Base-by-base conservation (phyloP, 2,888 invertebrate genomes). In the Notodonta dromedarius region DNA sequence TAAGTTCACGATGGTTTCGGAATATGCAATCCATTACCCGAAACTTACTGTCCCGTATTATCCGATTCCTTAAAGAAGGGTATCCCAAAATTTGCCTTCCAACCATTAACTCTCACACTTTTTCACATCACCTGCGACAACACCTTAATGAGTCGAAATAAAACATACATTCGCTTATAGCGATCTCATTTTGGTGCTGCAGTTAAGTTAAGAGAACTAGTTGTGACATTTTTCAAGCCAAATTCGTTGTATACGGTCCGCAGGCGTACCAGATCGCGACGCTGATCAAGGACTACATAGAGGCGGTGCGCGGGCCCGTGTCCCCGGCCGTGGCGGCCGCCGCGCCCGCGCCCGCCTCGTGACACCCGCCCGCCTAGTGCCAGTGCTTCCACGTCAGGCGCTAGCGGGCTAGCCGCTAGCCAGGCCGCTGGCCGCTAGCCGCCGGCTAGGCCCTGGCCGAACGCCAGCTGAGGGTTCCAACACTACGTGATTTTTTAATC, bases 231-330 rank as follows among this genome's bases (percentile, higher is more conserved):
- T 24, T 24, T 24, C 24, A 24, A 24, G 1, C 1, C 24, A 24
- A 24, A 24, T 24, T 24, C 13, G 39, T 53, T 35, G 13, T 58
- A 9, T 32, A 40, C 35, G 64, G 62, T 51, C 8, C 75, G 6
- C 91, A 98, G 97, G 98, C 98, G 65, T 97, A 97, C 92, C 98
- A 98, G 93, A 98, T 98, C 84, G 97, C 98, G 62, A 98, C 97
- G 62, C 94, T 98, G 68, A 98, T 98, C 78, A 96, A 97, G 83
- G 98, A 98, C 90, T 98, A 98, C 90, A 93, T 93, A 71, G 93
- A 93, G 76, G 93, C 93, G 66, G 93, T 93, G 56, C 93, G 93
- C 81, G 93, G 93, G 79, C 93, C 93, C 14, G 93, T 93, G 81
- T 89, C 87, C 58, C 92, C 93, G 60, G 91, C 91, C 12, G 90